Evolutionary conservation across 2,888 invertebrate species (phyloP).

Genomic region (Cheilosia urbana): DNA sequence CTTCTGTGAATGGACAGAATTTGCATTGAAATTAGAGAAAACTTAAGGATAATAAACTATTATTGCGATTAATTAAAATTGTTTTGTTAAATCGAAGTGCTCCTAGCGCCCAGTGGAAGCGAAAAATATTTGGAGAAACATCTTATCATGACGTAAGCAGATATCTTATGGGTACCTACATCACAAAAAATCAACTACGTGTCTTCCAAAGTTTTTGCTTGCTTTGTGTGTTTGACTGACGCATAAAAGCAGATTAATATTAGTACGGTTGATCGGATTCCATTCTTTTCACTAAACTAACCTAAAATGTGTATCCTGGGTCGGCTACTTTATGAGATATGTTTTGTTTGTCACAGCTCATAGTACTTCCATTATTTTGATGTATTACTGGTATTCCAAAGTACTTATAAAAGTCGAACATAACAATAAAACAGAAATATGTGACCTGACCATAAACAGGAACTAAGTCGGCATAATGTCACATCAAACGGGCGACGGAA

Average conservation of each 20-base stretch:
- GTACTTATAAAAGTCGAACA: no score
- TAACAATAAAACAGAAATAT: no score
- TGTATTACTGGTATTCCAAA: no score
- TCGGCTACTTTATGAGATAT: no score
- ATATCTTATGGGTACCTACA: background rate
- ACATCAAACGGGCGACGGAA: no score
- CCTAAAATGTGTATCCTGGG: no score
- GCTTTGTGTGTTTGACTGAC: conserved; percentile 2
- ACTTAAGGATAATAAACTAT: background rate
- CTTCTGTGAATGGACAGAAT: background rate
- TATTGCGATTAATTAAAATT: background rate
- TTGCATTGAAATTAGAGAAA: background rate
- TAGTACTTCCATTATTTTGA: no score
- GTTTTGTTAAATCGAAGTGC: background rate
- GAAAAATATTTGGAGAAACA: background rate
- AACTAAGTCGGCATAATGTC: no score
- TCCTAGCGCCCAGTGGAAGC: background rate
- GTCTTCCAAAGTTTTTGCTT: conserved; percentile 15
- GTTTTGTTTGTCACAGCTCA: no score
- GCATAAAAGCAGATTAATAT: conserved; percentile 11
- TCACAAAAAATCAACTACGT: conserved; percentile 22
- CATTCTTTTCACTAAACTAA: no score
- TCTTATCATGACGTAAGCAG: conserved; percentile 23
- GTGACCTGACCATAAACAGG: no score
- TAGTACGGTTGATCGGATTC: no score